Base-by-base conservation (phyloP, 1,140 invertebrate species). In the Olivierus martensii region DNA sequence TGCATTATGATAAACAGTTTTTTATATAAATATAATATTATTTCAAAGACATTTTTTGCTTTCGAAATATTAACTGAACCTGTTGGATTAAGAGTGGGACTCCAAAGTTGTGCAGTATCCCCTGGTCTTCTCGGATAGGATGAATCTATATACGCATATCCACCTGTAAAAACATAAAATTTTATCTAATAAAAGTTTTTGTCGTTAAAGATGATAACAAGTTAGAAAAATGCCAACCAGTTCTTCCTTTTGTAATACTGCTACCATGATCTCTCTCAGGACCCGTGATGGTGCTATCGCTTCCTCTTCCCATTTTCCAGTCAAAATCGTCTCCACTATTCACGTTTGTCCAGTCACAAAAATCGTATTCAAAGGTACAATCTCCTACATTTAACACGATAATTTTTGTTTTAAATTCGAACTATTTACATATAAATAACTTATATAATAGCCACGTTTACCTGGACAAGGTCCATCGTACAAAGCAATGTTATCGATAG, bases 111-210 rank as follows among this genome's bases (percentile, higher is more conserved):
- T 2, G 79, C 78, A 41, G 64, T 66, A 57, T 82, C 78, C 1
- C 78, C 79, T 2, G 76, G 73, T 59, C 73, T 62, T 43, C 79
- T 66, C 0, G 80, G 80, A 50, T 74, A 78, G 18, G 63, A 62
- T 1, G 79, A 77, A 62, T 81, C 77, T 38, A 81, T 79, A 62
- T 70, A 81, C 1, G 78, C 75, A 59, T 81, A 82, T 17, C 79
- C 78, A 45, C 80, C 68, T 54, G 72, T 28, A 28, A 28, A 28
- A 28, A 28, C 4, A 28, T 28, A 28, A 28, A 28, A 28, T 28
- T 28, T 28, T n/a, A n/a, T n/a, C n/a, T n/a, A n/a, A 9, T 28
- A 2, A 28, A 28, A 6, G 9, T 28, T 28, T 28, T 28, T 28
- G 9, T 28, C 28, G n/a, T 28, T 43, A 43, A 43, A 2, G 4